Conservation (phyloP, 2,888 invertebrate genomes). For the Philonicus albiceps region DNA sequence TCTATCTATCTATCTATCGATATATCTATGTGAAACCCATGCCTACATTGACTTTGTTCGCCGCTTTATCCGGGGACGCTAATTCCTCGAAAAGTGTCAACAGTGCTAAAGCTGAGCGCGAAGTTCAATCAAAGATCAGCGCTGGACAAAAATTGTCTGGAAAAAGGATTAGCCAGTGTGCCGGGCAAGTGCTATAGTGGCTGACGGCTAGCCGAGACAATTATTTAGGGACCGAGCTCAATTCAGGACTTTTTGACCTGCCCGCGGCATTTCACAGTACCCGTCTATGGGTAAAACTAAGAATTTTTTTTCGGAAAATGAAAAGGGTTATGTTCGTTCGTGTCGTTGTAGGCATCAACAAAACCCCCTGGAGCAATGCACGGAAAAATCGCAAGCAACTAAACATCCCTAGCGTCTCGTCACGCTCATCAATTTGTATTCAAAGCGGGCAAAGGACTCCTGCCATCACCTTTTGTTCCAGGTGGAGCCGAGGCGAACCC, state of each 20-base stretch:
- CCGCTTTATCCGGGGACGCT: not conserved
- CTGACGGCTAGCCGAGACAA: not conserved
- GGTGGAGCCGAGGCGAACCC: not conserved
- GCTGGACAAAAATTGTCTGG: not conserved
- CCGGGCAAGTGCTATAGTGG: not conserved
- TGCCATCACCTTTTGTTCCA: not conserved
- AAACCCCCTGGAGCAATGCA: not conserved
- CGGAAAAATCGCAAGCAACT: not conserved
- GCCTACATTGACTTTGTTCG: not conserved
- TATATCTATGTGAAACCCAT: not conserved
- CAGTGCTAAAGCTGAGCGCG: not conserved
- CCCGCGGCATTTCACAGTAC: not conserved
- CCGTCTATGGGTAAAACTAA: not conserved
- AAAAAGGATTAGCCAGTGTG: not conserved
- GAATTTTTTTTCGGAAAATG: not conserved
- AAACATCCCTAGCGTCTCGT: not conserved
- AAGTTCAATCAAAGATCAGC: conserved; percentile 30
- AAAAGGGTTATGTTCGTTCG: not conserved
- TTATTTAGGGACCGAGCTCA: not conserved
- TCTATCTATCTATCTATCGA: not conserved
- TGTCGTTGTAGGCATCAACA: not conserved
- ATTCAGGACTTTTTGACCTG: not conserved
- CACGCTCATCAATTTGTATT: conserved; percentile 28
- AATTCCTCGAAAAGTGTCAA: conserved; percentile 26
- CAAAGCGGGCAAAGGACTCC: not conserved